Evolutionary conservation across 1,140 invertebrate genomes (phyloP).

Genomic region (Habropoda laboriosa): DNA sequence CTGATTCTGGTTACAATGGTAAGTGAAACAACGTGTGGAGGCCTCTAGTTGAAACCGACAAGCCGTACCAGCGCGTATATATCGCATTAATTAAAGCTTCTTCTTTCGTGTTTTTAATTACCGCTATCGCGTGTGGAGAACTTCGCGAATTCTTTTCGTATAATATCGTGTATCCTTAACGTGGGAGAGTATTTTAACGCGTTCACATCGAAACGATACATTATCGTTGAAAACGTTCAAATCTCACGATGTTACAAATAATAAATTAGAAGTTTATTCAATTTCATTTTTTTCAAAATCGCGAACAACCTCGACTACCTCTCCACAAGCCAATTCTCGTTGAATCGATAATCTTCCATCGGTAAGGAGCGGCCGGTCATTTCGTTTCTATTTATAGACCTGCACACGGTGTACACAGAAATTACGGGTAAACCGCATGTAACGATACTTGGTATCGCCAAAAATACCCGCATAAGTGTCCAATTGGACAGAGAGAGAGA

Average conservation of each 20-base stretch:
- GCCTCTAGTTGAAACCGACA: neutral
- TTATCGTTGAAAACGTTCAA: no score
- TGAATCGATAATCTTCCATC: slow-evolving; percentile 27
- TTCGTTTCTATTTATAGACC: neutral
- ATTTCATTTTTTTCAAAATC: no score
- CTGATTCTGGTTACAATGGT: slow-evolving; percentile 83
- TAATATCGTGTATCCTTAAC: neutral
- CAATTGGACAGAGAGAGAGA: neutral
- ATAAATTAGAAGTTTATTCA: no score
- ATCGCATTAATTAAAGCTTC: neutral
- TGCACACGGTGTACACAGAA: neutral
- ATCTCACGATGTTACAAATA: no score
- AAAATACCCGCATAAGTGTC: neutral
- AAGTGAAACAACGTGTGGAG: slow-evolving; percentile 68
- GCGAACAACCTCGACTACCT: no score
- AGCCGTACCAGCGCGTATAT: neutral
- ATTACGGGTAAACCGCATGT: neutral
- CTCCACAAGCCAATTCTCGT: no score
- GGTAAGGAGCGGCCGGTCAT: neutral
- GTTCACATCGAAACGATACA: no score
- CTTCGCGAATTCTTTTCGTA: neutral
- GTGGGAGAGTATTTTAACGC: neutral
- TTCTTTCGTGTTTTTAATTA: neutral
- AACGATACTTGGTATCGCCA: neutral
- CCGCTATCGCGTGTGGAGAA: neutral